These are phyloP conservation scores for Drosophila ohnishii DNA, from an alignment of 1,140 invertebrate genomes.

Conservation along the genomic window DNA sequence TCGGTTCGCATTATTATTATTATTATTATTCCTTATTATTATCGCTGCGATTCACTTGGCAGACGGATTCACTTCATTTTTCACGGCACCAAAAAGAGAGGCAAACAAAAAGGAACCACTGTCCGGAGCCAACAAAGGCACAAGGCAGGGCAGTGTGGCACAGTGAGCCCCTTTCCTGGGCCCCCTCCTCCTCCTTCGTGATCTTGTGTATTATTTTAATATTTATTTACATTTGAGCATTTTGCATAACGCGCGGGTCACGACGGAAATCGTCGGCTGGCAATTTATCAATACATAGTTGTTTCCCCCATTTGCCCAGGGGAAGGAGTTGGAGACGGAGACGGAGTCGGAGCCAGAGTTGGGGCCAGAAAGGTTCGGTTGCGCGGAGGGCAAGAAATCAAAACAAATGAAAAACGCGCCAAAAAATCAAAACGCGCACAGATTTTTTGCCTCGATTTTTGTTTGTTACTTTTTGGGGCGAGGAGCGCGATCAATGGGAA, in stretches of 20 bases:
- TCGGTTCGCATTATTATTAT: slow-evolving; percentile 75
- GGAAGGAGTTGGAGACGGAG: slow-evolving; percentile 29
- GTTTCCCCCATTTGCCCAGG: slow-evolving; percentile 47
- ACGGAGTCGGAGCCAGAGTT: slow-evolving; percentile 1
- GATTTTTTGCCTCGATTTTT: slow-evolving; percentile 34
- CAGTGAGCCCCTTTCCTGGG: slow-evolving; percentile 9
- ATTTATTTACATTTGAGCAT: slow-evolving; percentile 80
- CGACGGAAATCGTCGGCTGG: slow-evolving; percentile 82
- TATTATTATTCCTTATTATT: slow-evolving; percentile 65
- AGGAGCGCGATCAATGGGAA: slow-evolving; percentile 65
- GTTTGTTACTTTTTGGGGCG: slow-evolving; percentile 15
- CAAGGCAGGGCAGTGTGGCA: slow-evolving; percentile 43
- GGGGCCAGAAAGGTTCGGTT: slow-evolving; percentile 47
- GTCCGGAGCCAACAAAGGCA: slow-evolving; percentile 53
- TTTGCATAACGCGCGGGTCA: slow-evolving; percentile 82
- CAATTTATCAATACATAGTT: slow-evolving; percentile 82
- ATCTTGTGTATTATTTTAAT: slow-evolving; percentile 82
- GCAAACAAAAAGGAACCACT: slow-evolving; percentile 7
- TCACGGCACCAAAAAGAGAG: slow-evolving; percentile 46
- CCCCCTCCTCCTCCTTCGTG: slow-evolving; percentile 33
- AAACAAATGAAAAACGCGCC: slow-evolving; percentile 76
- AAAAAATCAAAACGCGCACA: slow-evolving; percentile 79
- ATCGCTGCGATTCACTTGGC: slow-evolving; percentile 67
- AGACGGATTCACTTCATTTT: slow-evolving; percentile 79
- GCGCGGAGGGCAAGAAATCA: slow-evolving; percentile 44